A percentile compares a stretch with the other conserved stretches of the same genome.
These are phyloP conservation scores for Charadrius vociferus DNA, from an alignment of 2,113 vertebrate genomes.

Conservation along the genomic window DNA sequence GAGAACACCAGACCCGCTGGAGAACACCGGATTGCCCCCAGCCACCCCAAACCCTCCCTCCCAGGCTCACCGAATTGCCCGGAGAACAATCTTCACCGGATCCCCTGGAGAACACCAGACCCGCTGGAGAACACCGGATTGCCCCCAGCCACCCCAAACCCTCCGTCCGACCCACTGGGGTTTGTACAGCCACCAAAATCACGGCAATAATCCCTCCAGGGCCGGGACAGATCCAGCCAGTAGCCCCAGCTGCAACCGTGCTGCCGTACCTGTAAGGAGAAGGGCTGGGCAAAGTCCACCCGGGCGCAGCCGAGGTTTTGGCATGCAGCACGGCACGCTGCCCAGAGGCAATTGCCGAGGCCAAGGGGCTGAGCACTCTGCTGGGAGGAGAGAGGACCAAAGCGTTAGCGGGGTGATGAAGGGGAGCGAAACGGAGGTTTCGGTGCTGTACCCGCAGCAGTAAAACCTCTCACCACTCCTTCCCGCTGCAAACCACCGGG, in stretches of 20 bases:
- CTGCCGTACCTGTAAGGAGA: slow-evolving; percentile 85
- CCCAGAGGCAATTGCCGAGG: slow-evolving; percentile 1
- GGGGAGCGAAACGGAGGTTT: fast-evolving
- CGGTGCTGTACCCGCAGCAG: neutral
- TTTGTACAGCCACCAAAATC: too few species aligned
- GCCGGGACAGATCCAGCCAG: fast-evolving
- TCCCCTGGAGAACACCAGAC: neutral
- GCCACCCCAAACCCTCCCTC: neutral
- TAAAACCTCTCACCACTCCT: slow-evolving; percentile 20
- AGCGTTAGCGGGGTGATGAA: fast-evolving
- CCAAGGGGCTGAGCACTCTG: neutral
- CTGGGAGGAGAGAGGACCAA: neutral
- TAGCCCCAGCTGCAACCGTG: fast-evolving
- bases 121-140: neutral
- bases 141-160: neutral
- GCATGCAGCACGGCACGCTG: neutral
- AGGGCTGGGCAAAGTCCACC: slow-evolving; percentile 87
- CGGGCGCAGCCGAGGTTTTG: slow-evolving; percentile 68
- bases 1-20: neutral
- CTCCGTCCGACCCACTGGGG: fast-evolving
- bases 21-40: neutral
- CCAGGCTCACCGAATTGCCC: too few species aligned
- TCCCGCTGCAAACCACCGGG: neutral
- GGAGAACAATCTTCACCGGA: too few species aligned
- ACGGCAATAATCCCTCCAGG: fast-evolving